Conservation (phyloP, 2,113 vertebrate genomes). For the Sinocyclocheilus anophthalmus region DNA sequence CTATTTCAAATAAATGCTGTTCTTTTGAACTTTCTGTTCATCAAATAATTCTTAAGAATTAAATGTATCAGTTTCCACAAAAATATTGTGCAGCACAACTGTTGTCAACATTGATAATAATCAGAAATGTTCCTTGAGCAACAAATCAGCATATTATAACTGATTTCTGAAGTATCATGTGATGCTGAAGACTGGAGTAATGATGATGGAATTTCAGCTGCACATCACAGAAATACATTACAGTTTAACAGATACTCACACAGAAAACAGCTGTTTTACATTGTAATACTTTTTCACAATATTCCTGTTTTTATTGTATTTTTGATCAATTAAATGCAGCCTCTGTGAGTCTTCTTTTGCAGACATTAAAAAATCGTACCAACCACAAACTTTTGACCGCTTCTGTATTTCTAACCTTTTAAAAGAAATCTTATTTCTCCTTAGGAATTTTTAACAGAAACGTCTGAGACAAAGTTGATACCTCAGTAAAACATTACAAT, state of each 20-base stretch:
- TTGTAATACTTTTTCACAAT: background rate
- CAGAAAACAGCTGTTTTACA: background rate
- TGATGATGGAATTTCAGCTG: background rate
- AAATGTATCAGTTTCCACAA: too few species aligned
- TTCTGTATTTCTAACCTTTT: background rate
- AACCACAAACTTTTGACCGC: background rate
- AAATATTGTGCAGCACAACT: background rate
- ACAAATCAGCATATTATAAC: background rate
- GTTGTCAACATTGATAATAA: background rate
- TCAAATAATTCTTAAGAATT: background rate
- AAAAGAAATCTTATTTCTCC: too few species aligned
- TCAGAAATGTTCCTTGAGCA: background rate
- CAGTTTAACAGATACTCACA: background rate
- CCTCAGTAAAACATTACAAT: background rate
- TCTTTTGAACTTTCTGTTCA: background rate
- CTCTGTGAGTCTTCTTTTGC: background rate
- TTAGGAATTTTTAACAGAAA: too few species aligned
- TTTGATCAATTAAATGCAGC: background rate
- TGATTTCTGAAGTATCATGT: background rate
- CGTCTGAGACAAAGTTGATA: background rate
- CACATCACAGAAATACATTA: background rate
- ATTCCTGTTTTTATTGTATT: background rate
- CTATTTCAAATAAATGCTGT: background rate
- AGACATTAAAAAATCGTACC: too few species aligned
- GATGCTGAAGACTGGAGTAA: background rate